Percentiles rank a stretch among this genome's conserved stretches.
These are phyloP conservation scores for Quadriops clusia DNA, from an alignment of 2,888 invertebrate genomes.

Conservation along the genomic window DNA sequence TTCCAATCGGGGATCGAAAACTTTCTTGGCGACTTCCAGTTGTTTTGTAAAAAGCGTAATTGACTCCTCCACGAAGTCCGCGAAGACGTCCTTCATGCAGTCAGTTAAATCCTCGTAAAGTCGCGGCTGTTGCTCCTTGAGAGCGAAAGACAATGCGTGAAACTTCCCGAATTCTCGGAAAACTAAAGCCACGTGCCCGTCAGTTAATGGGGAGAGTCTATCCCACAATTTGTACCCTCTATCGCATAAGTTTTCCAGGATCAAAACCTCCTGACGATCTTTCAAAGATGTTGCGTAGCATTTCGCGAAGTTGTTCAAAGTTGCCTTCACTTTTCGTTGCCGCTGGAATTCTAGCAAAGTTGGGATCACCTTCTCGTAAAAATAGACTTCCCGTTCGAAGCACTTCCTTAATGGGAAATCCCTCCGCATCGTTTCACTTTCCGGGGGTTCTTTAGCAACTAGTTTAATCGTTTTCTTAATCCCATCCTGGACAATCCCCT, in stretches of 20 bases:
- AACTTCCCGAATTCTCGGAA: constrained; percentile 36
- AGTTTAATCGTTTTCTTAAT: background rate
- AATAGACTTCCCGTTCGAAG: constrained; percentile 2
- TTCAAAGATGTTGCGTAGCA: constrained; percentile 11
- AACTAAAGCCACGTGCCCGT: constrained; percentile 29
- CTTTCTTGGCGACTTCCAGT: background rate
- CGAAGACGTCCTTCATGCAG: background rate
- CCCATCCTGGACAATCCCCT: too few species aligned
- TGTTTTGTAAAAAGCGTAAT: background rate
- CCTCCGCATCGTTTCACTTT: background rate
- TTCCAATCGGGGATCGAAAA: constrained; percentile 2
- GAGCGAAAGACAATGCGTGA: constrained; percentile 47
- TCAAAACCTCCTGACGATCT: constrained; percentile 7
- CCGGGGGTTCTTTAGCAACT: constrained; percentile 1
- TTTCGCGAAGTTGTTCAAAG: constrained; percentile 7
- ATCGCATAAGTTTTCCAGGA: constrained; percentile 30
- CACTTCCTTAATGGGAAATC: constrained; percentile 1
- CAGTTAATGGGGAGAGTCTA: constrained; percentile 30
- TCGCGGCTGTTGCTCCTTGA: constrained; percentile 42
- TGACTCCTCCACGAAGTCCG: background rate
- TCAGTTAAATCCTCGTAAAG: constrained; percentile 31
- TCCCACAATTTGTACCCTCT: constrained; percentile 29
- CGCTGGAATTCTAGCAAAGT: constrained; percentile 1
- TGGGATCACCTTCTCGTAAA: constrained; percentile 1
- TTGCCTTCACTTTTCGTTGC: constrained; percentile 3